Evolutionary conservation across 2,888 invertebrate species (phyloP), one percentile per base, ranked within the genome.

Genomic region (Lumbricus terrestris): DNA sequence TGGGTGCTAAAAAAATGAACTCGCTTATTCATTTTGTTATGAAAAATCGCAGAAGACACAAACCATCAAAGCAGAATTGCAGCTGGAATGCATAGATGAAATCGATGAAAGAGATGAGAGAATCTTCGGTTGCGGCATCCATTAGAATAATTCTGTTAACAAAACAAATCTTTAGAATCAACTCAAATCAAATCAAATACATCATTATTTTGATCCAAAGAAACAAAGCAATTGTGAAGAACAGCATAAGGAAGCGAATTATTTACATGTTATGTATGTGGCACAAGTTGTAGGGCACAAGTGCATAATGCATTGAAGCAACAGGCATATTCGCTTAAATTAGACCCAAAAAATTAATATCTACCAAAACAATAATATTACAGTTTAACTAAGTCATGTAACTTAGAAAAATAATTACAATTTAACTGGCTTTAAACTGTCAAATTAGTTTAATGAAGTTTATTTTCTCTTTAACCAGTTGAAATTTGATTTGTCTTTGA

Each of bases 71-170:
- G 91, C 93, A 95, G 91, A 95, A 94, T 92, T 95, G 94, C 85
- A 94, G 93, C 93, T 95, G 95, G 91, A 95, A 95, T 47, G 95
- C 94, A 91, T 94, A 95, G 83, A 95, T 93, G 91, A 95, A 95
- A 92, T 95, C 94, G 85, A 93, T 91, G 92, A 95, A 95, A 23
- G 94, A 93, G 35, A 95, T 94, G 40, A 94, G 93, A 90, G 94
- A 94, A 90, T 94, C 95, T 88, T 33, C 90, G 33, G 94, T 90
- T n/a, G 94, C 94, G 93, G 94, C 94, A 92, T 94, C 94, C 91
- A 94, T 92, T 54, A 95, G 92, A 42, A 95, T 94, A 88, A 94
- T 95, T 89, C 94, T 94, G 92, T 89, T 93, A 93, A 89, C 82
- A 89, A 85, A 90, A 42, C 15, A 90, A 35, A 47, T 90, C n/a